Evolutionary conservation across 2,113 vertebrate genomes (phyloP).

Genomic region (Chelonoidis abingdonii): DNA sequence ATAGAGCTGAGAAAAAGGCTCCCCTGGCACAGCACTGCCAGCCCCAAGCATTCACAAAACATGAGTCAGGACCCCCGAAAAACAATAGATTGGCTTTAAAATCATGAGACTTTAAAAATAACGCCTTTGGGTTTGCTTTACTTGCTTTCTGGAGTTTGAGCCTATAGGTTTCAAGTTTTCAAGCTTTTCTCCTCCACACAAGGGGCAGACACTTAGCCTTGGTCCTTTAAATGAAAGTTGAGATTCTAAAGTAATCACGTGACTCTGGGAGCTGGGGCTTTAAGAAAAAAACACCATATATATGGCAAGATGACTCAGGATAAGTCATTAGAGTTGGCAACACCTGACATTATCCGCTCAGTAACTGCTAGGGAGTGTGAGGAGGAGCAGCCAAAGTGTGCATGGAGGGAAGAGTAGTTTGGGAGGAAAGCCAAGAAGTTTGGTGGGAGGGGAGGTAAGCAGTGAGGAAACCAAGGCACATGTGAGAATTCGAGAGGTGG

Average conservation of each 20-base stretch:
- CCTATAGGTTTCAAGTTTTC: not conserved
- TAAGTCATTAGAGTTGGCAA: not conserved
- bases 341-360: not conserved
- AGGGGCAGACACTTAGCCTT: not conserved
- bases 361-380: not conserved
- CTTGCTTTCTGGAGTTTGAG: not conserved
- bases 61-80: not conserved
- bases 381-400: not conserved
- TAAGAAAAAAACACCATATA: not conserved
- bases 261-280: not conserved
- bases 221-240: not conserved
- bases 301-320: not conserved
- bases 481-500: not conserved
- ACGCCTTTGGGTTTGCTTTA: not conserved
- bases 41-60: not conserved
- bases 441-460: not conserved
- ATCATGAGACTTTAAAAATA: not conserved
- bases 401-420: not conserved
- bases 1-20: not conserved
- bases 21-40: not conserved
- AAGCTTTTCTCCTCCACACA: not conserved
- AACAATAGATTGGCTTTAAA: not conserved
- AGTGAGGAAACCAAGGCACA: not conserved
- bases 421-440: not conserved
- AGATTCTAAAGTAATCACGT: not conserved